Evolutionary conservation across 2,888 invertebrate species (phyloP).

Genomic region (Sisyra nigra): DNA sequence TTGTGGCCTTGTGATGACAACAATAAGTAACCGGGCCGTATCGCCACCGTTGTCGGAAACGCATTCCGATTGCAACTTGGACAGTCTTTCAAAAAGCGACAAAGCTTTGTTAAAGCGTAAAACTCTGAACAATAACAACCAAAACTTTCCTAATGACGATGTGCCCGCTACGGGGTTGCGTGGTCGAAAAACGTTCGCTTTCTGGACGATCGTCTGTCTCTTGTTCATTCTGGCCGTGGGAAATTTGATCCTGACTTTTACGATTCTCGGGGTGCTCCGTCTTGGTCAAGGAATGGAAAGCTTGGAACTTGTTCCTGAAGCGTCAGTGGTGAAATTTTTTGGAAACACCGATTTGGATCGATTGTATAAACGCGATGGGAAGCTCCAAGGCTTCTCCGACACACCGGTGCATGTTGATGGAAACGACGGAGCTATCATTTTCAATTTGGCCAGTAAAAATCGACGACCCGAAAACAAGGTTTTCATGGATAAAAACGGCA

Average conservation of each 20-base stretch:
- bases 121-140: slow-evolving; percentile 20
- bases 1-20: no score
- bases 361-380: slow-evolving; percentile 56
- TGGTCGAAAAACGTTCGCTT: slow-evolving; percentile 48
- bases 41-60: slow-evolving; percentile 22
- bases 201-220: slow-evolving; percentile 62
- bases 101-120: slow-evolving; percentile 20
- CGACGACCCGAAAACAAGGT: slow-evolving; percentile 29
- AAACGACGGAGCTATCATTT: slow-evolving; percentile 23
- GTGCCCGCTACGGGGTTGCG: slow-evolving; percentile 21
- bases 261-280: slow-evolving; percentile 63
- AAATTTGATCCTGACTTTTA: slow-evolving; percentile 63
- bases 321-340: slow-evolving; percentile 59
- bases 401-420: slow-evolving; percentile 33
- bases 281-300: slow-evolving; percentile 75
- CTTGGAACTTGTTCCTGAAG: slow-evolving; percentile 62
- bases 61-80: slow-evolving; percentile 22
- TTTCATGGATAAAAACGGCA: slow-evolving; percentile 46
- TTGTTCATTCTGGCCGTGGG: slow-evolving; percentile 58
- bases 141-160: slow-evolving; percentile 24
- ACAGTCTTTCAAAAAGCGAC: slow-evolving; percentile 20
- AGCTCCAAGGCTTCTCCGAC: slow-evolving; percentile 39
- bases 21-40: slow-evolving; percentile 12
- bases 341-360: slow-evolving; percentile 62
- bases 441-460: slow-evolving; percentile 23